Conservation (phyloP, 2,797 vertebrate species). For the Loriculus beryllinus region DNA sequence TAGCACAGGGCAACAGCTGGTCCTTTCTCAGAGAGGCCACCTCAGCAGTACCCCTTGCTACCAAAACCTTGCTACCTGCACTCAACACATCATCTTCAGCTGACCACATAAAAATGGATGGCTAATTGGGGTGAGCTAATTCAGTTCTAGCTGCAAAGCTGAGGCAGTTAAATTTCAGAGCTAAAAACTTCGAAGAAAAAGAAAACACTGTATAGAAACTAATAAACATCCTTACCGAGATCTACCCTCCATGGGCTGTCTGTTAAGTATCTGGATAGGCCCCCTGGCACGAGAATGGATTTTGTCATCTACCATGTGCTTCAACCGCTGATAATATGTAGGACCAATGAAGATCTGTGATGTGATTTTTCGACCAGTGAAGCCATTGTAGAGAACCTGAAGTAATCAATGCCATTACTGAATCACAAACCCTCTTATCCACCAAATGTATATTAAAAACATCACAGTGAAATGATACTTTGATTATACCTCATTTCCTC, state of each 20-base stretch:
- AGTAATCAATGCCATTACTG: not conserved
- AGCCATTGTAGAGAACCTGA: slow-evolving; percentile 96
- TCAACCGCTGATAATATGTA: slow-evolving; percentile 95
- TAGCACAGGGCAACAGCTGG: not conserved
- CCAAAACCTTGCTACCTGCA: not conserved
- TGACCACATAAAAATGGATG: not conserved
- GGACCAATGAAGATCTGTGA: slow-evolving; percentile 98
- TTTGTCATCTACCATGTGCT: slow-evolving; percentile 99
- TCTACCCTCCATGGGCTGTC: slow-evolving; percentile 97
- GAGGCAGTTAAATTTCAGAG: not conserved
- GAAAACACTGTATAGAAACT: not conserved
- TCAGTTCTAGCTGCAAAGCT: not conserved
- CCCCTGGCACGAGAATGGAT: slow-evolving; percentile 96
- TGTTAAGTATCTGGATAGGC: slow-evolving; percentile 96
- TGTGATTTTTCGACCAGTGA: slow-evolving; percentile 96
- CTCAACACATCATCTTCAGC: not conserved
- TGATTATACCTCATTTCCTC: slow-evolving; percentile 90
- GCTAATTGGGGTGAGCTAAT: not conserved
- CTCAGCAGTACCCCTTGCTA: not conserved
- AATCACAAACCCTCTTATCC: not conserved
- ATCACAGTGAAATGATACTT: not conserved
- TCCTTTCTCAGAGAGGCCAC: not conserved
- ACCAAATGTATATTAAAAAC: not conserved
- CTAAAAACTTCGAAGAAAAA: not conserved
- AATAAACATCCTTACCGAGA: slow-evolving; percentile 84